Percentiles rank a stretch among this genome's conserved stretches.
Evolutionary conservation across 2,113 vertebrate species (phyloP).

Genomic region (Isichthys henryi): DNA sequence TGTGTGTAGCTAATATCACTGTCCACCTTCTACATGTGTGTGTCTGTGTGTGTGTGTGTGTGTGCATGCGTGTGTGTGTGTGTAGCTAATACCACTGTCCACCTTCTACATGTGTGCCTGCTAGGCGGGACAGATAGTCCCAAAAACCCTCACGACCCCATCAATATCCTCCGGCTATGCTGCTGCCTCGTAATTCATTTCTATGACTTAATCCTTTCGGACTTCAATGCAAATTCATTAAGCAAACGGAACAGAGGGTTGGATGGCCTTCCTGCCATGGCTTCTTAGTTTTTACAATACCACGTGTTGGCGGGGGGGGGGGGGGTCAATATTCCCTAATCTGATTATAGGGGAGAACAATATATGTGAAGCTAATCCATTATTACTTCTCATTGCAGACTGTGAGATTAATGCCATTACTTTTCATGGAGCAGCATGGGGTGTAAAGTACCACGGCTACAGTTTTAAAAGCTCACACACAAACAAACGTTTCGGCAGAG

Average conservation of each 20-base stretch:
- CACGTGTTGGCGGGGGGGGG: background rate
- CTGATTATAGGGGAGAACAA: conserved; percentile 11
- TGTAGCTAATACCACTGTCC: background rate
- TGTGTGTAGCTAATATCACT: background rate
- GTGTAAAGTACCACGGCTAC: background rate
- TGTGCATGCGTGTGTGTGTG: background rate
- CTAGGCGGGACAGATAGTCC: background rate
- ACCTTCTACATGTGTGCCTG: background rate
- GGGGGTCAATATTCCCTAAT: conserved; percentile 13
- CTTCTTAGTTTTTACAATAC: background rate
- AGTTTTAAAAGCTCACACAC: background rate
- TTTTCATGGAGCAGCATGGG: background rate
- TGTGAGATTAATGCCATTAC: background rate
- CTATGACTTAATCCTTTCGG: conserved; percentile 10
- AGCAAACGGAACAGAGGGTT: background rate
- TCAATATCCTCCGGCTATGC: background rate
- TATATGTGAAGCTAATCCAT: conserved; percentile 10
- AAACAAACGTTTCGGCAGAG: background rate
- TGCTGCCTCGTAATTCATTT: conserved; percentile 4
- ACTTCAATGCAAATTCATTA: conserved; percentile 18
- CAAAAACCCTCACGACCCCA: background rate
- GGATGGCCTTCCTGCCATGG: background rate
- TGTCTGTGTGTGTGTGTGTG: background rate
- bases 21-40: background rate
- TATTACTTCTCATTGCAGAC: conserved; percentile 7